phyloP scores from a whole-genome alignment of 2,113 vertebrate species.

The Pangasianodon hypophthalmus region DNA sequence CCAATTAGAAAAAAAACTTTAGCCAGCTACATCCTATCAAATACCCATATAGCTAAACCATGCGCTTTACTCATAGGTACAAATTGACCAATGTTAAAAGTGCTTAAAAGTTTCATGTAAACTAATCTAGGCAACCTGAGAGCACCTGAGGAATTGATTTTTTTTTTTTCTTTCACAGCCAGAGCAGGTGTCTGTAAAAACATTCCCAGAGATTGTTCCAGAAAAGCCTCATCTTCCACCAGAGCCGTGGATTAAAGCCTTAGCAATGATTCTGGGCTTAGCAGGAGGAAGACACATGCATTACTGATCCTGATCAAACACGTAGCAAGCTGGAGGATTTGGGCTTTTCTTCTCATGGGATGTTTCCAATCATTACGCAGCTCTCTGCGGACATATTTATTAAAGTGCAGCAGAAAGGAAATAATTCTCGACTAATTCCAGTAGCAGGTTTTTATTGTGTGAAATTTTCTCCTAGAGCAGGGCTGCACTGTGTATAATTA shows the following conservation, averaged over 20 bases:
- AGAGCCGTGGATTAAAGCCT: conserved; percentile 18
- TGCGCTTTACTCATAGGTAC: too few relatives aligned
- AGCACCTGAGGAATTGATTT: neutral
- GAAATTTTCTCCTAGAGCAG: neutral
- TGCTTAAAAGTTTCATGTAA: neutral
- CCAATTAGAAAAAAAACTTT: too few relatives aligned
- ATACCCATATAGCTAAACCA: too few relatives aligned
- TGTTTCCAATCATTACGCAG: conserved; percentile 21
- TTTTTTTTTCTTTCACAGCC: neutral
- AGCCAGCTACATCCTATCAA: too few relatives aligned
- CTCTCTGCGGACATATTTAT: neutral
- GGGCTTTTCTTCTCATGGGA: neutral
- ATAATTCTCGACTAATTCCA: neutral
- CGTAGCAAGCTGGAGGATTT: neutral
- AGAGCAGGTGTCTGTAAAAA: neutral
- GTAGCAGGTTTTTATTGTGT: neutral
- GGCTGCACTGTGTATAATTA: neutral
- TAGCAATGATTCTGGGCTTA: conserved; percentile 25
- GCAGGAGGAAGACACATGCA: neutral
- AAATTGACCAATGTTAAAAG: too few relatives aligned
- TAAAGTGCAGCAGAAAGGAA: neutral
- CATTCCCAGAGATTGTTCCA: neutral
- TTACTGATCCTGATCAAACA: conserved; percentile 40
- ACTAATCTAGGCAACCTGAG: neutral
- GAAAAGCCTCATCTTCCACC: conserved; percentile 21